Conservation (phyloP, 2,113 vertebrate genomes). For the Heptranchias perlo region DNA sequence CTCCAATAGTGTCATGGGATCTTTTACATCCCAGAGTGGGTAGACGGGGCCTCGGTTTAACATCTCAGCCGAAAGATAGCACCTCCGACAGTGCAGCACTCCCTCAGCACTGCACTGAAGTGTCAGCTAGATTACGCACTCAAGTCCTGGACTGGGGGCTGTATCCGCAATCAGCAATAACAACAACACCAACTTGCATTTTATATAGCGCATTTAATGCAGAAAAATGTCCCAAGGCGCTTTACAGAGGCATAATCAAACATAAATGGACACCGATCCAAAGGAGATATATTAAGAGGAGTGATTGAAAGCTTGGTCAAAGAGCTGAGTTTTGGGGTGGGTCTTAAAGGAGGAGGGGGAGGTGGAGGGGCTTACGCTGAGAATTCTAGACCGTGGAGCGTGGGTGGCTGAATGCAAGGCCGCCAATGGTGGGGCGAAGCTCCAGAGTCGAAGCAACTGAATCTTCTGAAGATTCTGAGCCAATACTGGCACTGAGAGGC, state of each 20-base stretch:
- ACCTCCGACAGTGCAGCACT: too few relatives aligned
- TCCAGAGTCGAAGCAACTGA: background rate
- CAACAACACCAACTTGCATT: background rate
- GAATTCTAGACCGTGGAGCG: background rate
- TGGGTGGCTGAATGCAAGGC: background rate
- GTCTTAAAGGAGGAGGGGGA: background rate
- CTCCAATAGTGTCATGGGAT: too few relatives aligned
- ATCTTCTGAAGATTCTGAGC: background rate
- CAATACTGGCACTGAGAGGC: background rate
- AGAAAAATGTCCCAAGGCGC: background rate
- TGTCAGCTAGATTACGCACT: background rate
- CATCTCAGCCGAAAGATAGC: too few relatives aligned
- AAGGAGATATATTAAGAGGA: background rate
- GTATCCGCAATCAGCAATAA: background rate
- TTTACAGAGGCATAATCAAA: background rate
- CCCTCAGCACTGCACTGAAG: too few relatives aligned
- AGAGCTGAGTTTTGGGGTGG: background rate
- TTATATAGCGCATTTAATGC: background rate
- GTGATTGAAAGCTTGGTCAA: background rate
- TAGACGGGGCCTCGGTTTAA: too few relatives aligned
- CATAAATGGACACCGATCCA: background rate
- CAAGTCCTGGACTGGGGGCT: background rate
- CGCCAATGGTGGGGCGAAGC: background rate
- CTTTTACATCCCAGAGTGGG: too few relatives aligned
- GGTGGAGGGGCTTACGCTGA: background rate